A percentile compares a stretch with the other conserved stretches of the same genome.
Conservation (phyloP, 2,888 invertebrate genomes). For the Glaucopsyche alexis region DNA sequence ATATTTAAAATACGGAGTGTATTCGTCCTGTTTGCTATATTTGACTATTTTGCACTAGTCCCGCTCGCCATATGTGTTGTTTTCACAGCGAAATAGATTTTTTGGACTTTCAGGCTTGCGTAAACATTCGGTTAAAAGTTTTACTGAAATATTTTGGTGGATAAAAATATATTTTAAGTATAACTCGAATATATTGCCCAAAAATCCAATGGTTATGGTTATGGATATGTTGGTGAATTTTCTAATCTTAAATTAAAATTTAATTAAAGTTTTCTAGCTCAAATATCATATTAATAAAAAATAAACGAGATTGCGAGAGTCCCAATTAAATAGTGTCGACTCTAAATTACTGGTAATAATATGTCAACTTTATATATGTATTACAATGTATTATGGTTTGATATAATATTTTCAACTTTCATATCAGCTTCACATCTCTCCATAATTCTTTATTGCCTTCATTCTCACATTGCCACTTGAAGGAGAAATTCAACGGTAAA, state of each 20-base stretch:
- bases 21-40: slow-evolving; percentile 32
- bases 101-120: slow-evolving; percentile 11
- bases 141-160: neutral
- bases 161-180: neutral
- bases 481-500: slow-evolving; percentile 1
- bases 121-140: neutral
- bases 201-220: too few relatives aligned
- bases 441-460: neutral
- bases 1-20: slow-evolving; percentile 27
- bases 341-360: too few relatives aligned
- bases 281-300: too few relatives aligned
- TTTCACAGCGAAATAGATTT: slow-evolving; percentile 33
- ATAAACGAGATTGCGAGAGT: too few relatives aligned
- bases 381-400: too few relatives aligned
- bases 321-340: too few relatives aligned
- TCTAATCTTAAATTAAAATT: too few relatives aligned
- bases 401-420: too few relatives aligned
- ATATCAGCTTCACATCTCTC: slow-evolving; percentile 6
- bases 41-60: slow-evolving; percentile 29
- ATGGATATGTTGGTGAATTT: too few relatives aligned
- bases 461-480: slow-evolving; percentile 10
- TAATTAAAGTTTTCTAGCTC: too few relatives aligned
- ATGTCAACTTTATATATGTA: too few relatives aligned
- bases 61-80: slow-evolving; percentile 37
- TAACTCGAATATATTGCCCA: too few relatives aligned